These are phyloP conservation scores for Zaprionus lineosus DNA, from an alignment of 2,888 invertebrate species.

Conservation along the genomic window DNA sequence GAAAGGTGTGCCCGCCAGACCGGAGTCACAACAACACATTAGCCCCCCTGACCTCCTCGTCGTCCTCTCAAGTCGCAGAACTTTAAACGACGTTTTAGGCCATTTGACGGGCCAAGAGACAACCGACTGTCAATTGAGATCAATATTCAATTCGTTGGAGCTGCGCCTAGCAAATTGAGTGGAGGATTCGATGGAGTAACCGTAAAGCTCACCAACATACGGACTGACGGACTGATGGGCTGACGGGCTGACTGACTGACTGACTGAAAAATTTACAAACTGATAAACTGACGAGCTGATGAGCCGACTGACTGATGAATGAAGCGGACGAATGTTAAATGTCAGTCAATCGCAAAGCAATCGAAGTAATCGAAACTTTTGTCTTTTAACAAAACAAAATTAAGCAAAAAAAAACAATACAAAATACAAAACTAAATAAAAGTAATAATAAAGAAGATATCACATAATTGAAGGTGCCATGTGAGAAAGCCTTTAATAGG, in stretches of 20 bases:
- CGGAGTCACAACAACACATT: conserved; percentile 44
- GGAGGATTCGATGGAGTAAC: conserved; percentile 50
- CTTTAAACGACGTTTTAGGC: conserved; percentile 68
- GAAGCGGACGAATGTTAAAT: conserved; percentile 34
- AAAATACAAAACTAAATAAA: not conserved
- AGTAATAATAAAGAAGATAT: conserved; percentile 7
- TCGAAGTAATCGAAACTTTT: not conserved
- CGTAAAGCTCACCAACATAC: too few relatives aligned
- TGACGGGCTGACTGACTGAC: conserved; percentile 26
- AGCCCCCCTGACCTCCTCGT: conserved; percentile 20
- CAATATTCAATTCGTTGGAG: conserved; percentile 66
- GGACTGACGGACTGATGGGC: conserved; percentile 29
- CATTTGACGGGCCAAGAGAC: conserved; percentile 37
- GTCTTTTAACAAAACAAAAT: conserved; percentile 4
- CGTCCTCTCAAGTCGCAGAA: conserved; percentile 47
- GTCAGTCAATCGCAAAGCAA: conserved; percentile 40
- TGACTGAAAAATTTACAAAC: conserved; percentile 3
- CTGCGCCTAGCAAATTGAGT: conserved; percentile 57
- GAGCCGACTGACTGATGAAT: conserved; percentile 17
- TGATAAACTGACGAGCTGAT: conserved; percentile 23
- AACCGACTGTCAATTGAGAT: conserved; percentile 54
- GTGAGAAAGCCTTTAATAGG: conserved; percentile 33
- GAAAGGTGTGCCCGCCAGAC: conserved; percentile 59
- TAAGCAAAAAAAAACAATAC: conserved; percentile 9
- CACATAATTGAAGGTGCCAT: conserved; percentile 27